Conservation (phyloP, 2,888 invertebrate species). For the Ommatoiulus sabulosus region DNA sequence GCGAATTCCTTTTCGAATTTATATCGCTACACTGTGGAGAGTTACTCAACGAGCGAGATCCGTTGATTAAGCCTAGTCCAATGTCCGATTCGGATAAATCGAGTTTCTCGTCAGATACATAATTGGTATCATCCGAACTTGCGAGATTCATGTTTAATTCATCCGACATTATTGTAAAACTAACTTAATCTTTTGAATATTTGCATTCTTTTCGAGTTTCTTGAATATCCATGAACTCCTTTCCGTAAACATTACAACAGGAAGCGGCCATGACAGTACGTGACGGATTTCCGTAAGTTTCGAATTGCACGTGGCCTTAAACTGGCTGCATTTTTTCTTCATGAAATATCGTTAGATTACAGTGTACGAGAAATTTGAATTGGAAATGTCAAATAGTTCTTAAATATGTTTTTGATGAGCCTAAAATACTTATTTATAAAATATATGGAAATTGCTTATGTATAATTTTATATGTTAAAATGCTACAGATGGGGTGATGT, state of each 20-base stretch:
- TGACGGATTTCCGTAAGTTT: neutral
- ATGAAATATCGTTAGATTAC: neutral
- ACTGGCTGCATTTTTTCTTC: neutral
- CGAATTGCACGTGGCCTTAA: neutral
- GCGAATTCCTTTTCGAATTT: neutral
- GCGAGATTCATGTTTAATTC: constrained; percentile 8
- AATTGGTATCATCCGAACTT: neutral
- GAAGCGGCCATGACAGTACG: neutral
- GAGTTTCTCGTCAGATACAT: constrained; percentile 31
- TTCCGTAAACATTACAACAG: neutral
- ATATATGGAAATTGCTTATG: neutral
- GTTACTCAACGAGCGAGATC: neutral
- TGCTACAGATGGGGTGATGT: neutral
- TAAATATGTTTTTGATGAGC: neutral
- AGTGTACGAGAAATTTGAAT: neutral
- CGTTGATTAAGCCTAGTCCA: neutral
- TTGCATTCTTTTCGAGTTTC: neutral
- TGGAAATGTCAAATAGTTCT: neutral
- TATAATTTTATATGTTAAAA: neutral
- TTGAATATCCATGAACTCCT: neutral
- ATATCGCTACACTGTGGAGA: neutral
- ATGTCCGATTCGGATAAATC: constrained; percentile 21
- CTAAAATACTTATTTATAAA: neutral
- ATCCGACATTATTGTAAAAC: neutral
- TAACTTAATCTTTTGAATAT: neutral